phyloP scores from a whole-genome alignment of 2,888 invertebrate genomes.

The Physocephala rufipes region DNA sequence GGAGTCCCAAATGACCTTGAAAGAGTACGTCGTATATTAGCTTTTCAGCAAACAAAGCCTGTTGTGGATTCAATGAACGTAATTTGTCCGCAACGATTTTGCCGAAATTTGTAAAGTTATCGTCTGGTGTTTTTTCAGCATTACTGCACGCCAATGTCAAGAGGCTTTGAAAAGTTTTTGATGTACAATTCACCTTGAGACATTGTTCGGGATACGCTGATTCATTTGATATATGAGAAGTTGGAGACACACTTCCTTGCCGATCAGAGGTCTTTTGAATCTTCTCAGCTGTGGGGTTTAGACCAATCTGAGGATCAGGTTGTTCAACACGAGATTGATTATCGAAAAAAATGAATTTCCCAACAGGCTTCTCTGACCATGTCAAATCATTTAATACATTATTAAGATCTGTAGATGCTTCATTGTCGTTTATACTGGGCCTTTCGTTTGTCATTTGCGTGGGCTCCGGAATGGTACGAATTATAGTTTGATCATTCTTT shows the following conservation, averaged over 20 bases:
- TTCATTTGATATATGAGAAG: slow-evolving; percentile 55
- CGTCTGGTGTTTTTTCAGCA: slow-evolving; percentile 56
- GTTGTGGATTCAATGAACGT: slow-evolving; percentile 60
- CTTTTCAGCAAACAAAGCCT: slow-evolving; percentile 63
- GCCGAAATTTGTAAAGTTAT: slow-evolving; percentile 61
- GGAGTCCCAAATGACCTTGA: slow-evolving; percentile 64
- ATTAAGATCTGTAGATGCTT: not conserved
- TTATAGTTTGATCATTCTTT: not conserved
- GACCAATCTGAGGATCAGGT: slow-evolving; percentile 27
- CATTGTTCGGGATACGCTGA: slow-evolving; percentile 52
- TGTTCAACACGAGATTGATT: slow-evolving; percentile 27
- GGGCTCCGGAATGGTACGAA: not conserved
- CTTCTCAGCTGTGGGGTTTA: slow-evolving; percentile 26
- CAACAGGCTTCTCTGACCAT: slow-evolving; percentile 12
- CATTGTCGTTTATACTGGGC: slow-evolving; percentile 13
- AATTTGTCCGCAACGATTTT: slow-evolving; percentile 64
- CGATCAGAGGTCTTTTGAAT: slow-evolving; percentile 35
- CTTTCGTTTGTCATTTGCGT: slow-evolving; percentile 3
- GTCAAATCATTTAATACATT: not conserved
- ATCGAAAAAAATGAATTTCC: slow-evolving; percentile 15
- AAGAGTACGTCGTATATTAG: slow-evolving; percentile 63
- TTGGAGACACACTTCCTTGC: slow-evolving; percentile 56
- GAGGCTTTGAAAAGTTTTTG: slow-evolving; percentile 60
- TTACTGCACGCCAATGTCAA: slow-evolving; percentile 60
- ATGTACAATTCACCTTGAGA: slow-evolving; percentile 58